Evolutionary conservation across 2,113 vertebrate genomes (phyloP).

Genomic region (Meriones unguiculatus): DNA sequence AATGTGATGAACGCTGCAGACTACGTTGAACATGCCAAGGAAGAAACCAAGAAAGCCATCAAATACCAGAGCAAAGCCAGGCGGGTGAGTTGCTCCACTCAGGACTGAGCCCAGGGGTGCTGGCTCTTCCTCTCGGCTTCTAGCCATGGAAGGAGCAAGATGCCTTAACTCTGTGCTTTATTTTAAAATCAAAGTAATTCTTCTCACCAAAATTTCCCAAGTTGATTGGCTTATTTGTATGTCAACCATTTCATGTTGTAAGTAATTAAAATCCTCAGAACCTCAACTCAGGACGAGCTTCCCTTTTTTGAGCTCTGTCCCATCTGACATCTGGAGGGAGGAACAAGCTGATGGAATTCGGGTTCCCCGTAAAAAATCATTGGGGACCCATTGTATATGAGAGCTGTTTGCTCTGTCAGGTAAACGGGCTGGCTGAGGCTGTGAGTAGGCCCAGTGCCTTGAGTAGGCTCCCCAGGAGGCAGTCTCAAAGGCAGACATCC

Average conservation of each 20-base stretch:
- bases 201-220: not conserved
- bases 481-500: no score
- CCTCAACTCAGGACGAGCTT: rapidly evolving
- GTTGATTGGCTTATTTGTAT: not conserved
- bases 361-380: not conserved
- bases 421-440: not conserved
- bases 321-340: not conserved
- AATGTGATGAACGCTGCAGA: constrained; percentile 93
- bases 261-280: not conserved
- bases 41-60: constrained; percentile 96
- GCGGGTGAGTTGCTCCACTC: constrained; percentile 88
- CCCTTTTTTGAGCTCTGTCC: not conserved
- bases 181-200: not conserved
- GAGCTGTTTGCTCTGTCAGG: no score
- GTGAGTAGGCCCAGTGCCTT: not conserved
- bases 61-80: constrained; percentile 95
- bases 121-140: not conserved
- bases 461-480: rapidly evolving
- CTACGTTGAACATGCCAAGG: constrained; percentile 93
- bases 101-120: not conserved
- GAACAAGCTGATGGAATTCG: rapidly evolving
- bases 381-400: no score
- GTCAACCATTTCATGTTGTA: not conserved
- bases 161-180: not conserved
- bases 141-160: rapidly evolving